Conservation (phyloP, 35 echinoderm and acorn worm genomes). For the Apostichopus californicus region DNA sequence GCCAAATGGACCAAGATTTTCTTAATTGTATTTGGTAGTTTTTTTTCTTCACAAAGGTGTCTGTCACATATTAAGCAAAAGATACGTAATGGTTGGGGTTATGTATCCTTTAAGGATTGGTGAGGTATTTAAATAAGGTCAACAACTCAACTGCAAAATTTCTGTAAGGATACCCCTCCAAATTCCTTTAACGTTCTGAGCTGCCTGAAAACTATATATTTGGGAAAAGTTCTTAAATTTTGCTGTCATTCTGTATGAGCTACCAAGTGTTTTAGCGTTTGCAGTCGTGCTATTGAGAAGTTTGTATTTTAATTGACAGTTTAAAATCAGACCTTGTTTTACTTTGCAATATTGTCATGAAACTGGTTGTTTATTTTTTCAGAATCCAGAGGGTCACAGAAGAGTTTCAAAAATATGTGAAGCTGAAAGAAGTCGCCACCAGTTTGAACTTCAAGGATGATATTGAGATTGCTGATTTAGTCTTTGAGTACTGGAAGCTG, state of each 20-base stretch:
- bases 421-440: slow-evolving; percentile 68
- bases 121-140: neutral
- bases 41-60: too few species aligned
- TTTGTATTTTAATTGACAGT: too few species aligned
- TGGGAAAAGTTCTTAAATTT: too few species aligned
- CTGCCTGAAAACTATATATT: too few species aligned
- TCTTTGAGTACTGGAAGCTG: slow-evolving; percentile 95
- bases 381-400: slow-evolving; percentile 84
- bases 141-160: neutral
- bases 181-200: neutral
- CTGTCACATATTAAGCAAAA: too few species aligned
- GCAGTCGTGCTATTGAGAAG: too few species aligned
- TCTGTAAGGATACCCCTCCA: neutral
- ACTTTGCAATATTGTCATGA: neutral
- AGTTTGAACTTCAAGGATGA: slow-evolving; percentile 82
- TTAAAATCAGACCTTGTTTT: too few species aligned
- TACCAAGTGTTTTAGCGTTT: too few species aligned
- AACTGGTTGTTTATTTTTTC: neutral
- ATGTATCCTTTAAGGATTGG: neutral
- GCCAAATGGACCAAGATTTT: too few species aligned
- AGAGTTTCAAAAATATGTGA: slow-evolving; percentile 87
- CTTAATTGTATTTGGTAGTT: too few species aligned
- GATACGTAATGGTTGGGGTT: too few species aligned
- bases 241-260: too few species aligned
- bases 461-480: slow-evolving; percentile 68